phyloP scores from a whole-genome alignment of 2,888 invertebrate species.

The Microctonus hyperodae region DNA sequence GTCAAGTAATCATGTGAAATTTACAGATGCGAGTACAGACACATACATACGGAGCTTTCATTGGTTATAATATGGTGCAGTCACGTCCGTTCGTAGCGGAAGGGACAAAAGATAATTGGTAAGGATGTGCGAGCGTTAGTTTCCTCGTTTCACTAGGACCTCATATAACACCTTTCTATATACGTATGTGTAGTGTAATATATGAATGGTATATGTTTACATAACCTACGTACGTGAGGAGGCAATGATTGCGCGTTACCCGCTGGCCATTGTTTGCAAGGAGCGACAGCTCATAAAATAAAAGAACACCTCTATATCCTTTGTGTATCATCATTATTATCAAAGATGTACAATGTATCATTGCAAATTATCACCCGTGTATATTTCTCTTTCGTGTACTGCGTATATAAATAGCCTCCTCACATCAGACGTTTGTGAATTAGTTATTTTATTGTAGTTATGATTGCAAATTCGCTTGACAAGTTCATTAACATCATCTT shows the following conservation, averaged over 20 bases:
- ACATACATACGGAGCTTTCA: too few species aligned
- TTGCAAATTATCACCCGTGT: slow-evolving; percentile 8
- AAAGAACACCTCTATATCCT: not conserved
- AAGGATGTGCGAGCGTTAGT: slow-evolving; percentile 36
- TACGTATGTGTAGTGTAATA: not conserved
- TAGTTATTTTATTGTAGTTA: not conserved
- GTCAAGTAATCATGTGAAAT: not conserved
- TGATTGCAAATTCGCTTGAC: not conserved
- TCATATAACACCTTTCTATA: not conserved
- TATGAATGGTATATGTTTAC: not conserved
- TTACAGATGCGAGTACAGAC: not conserved
- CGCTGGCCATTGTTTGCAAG: slow-evolving; percentile 9
- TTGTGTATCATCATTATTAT: not conserved
- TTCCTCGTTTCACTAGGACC: slow-evolving; percentile 29
- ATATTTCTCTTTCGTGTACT: not conserved
- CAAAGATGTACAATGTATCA: slow-evolving; percentile 5
- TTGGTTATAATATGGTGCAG: not conserved
- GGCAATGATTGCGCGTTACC: slow-evolving; percentile 18
- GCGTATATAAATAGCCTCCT: not conserved
- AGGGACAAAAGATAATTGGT: slow-evolving; percentile 39
- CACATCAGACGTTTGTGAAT: not conserved
- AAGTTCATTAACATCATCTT: not conserved
- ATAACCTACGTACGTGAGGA: not conserved
- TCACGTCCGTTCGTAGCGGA: not conserved
- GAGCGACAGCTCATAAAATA: slow-evolving; percentile 1